Conservation (phyloP, 2,797 vertebrate genomes). For the Sphenopsis melanotis region DNA sequence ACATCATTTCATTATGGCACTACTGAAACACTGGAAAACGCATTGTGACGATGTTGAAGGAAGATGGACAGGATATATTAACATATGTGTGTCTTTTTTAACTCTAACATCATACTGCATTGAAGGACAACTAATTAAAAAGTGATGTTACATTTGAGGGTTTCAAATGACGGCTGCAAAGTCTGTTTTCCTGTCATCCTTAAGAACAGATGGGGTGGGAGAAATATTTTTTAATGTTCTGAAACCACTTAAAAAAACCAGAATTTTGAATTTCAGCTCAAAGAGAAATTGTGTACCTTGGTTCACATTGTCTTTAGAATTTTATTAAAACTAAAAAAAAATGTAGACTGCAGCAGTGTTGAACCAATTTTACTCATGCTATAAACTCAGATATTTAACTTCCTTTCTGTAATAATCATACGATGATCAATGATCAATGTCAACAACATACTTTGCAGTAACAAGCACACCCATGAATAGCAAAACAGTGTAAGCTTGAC, state of each 20-base stretch:
- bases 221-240: not conserved
- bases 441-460: not conserved
- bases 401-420: not conserved
- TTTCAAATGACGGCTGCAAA: not conserved
- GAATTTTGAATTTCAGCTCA: not conserved
- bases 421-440: not conserved
- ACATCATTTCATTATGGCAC: not conserved
- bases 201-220: not conserved
- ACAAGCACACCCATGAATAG: not conserved
- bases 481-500: not conserved
- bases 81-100: not conserved
- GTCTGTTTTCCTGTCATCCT: not conserved
- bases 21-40: not conserved
- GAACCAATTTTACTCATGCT: not conserved
- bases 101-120: not conserved
- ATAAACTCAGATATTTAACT: not conserved
- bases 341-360: not conserved
- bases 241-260: not conserved
- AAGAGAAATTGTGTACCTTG: not conserved
- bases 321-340: not conserved
- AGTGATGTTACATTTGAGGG: not conserved
- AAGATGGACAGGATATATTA: not conserved
- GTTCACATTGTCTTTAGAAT: not conserved
- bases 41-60: not conserved
- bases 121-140: not conserved